Evolutionary conservation across 2,888 invertebrate species (phyloP), one percentile per base, ranked within the genome.

Genomic region (Pammene aurita): DNA sequence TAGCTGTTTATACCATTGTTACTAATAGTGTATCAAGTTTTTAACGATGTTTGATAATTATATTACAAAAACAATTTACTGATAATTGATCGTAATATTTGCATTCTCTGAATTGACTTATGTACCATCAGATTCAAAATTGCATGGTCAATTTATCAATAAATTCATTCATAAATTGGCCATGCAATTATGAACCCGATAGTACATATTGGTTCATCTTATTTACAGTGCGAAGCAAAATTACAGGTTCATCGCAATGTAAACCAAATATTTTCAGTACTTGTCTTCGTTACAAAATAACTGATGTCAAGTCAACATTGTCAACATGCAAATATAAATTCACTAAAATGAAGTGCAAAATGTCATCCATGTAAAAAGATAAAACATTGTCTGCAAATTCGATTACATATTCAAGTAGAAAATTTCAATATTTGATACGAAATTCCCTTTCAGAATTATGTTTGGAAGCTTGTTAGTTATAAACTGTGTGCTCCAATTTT

Each of bases 401-500:
- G 42, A 42, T 66, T 38, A 38, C 38, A 38, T 66, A 60, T 60
- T 46, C 46, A 44, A 58, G 60, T 46, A 52, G 35, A 63, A 42
- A 54, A 46, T 16, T 46, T 35, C 16, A 42, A 52, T 46, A 67
- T 60, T 66, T n/a, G 35, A 38, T 61, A 55, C 54, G 60, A 35
- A 50, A 66, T 66, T 55, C 46, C 14, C 60, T 55, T 61, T 60
- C 4, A 46, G 50, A 67, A 61, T 61, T 44, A 61, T 61, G 34
- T 52, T 55, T 64, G 34, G 16, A 55, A 14, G 14, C 14, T 54
- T 62, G 41, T 52, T 55, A 55, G 63, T 41, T 48, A 2, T 64
- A 44, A 64, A 44, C 55, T 54, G 52, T 63, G 55, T 64, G 35
- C 55, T 44, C 44, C 26, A 64, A 55, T 64, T 64, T 64, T 64